These are phyloP conservation scores for Lysandra coridon DNA, from an alignment of 2,888 invertebrate genomes.

Conservation along the genomic window DNA sequence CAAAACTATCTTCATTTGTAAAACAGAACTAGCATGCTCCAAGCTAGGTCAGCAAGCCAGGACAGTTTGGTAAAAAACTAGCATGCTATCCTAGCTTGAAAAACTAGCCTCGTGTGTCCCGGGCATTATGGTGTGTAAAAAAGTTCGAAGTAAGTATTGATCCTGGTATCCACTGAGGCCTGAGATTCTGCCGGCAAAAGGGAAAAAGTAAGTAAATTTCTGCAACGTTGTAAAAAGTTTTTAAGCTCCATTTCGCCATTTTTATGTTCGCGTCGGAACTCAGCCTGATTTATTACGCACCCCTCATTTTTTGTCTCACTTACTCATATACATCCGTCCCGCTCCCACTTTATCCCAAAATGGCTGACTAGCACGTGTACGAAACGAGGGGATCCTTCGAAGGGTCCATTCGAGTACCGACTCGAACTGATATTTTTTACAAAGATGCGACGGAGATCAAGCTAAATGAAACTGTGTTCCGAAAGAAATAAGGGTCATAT, in stretches of 20 bases:
- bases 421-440: slow-evolving; percentile 61
- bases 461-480: not conserved
- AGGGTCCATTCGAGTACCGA: slow-evolving; percentile 61
- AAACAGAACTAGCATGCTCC: too few relatives aligned
- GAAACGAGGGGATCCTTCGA: slow-evolving; percentile 52
- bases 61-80: too few relatives aligned
- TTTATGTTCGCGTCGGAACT: slow-evolving; percentile 59
- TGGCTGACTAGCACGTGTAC: slow-evolving; percentile 59
- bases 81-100: too few relatives aligned
- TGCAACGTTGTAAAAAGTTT: slow-evolving; percentile 32
- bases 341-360: slow-evolving; percentile 51
- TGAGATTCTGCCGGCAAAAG: slow-evolving; percentile 5
- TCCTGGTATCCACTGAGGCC: not conserved
- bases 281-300: slow-evolving; percentile 47
- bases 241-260: slow-evolving; percentile 47
- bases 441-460: not conserved
- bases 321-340: slow-evolving; percentile 43
- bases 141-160: not conserved
- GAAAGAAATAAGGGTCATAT: not conserved
- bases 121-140: too few relatives aligned
- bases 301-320: slow-evolving; percentile 49
- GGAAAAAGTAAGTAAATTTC: slow-evolving; percentile 24
- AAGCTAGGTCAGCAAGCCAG: too few relatives aligned
- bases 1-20: too few relatives aligned
- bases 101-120: too few relatives aligned